These are phyloP conservation scores for Shargacucullia verbasci DNA, from an alignment of 2,888 invertebrate genomes.

Conservation along the genomic window DNA sequence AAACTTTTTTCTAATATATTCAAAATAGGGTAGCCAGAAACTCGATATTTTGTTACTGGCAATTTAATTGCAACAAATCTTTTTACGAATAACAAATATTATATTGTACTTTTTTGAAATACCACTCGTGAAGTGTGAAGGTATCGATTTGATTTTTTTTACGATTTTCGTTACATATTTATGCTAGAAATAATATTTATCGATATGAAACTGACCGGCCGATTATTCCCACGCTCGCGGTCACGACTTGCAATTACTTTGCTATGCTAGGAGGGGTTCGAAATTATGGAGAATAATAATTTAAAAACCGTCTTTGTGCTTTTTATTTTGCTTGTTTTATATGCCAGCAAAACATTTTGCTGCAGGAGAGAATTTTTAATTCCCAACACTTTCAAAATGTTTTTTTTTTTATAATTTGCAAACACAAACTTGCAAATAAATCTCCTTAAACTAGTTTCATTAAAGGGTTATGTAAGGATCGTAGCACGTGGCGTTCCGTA, in stretches of 20 bases:
- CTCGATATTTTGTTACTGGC: slow-evolving; percentile 65
- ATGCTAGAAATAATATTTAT: slow-evolving; percentile 45
- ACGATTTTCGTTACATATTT: slow-evolving; percentile 25
- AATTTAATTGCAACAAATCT: slow-evolving; percentile 79
- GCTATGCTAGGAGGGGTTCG: slow-evolving; percentile 44
- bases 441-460: too few relatives aligned
- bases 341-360: neutral
- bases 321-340: slow-evolving; percentile 2
- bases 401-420: too few relatives aligned
- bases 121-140: slow-evolving; percentile 28
- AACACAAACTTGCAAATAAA: too few relatives aligned
- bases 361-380: too few relatives aligned
- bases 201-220: slow-evolving; percentile 30
- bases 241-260: slow-evolving; percentile 53
- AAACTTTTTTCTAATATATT: slow-evolving; percentile 53
- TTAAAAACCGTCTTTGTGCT: slow-evolving; percentile 26
- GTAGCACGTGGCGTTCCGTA: too few relatives aligned
- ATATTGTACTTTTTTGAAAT: slow-evolving; percentile 8
- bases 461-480: too few relatives aligned
- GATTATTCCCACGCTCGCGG: slow-evolving; percentile 54
- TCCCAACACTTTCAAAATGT: too few relatives aligned
- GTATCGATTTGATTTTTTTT: slow-evolving; percentile 21
- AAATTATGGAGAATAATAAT: slow-evolving; percentile 45
- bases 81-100: slow-evolving; percentile 39
- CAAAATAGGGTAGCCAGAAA: slow-evolving; percentile 61